A percentile compares a stretch with the other conserved stretches of the same genome.
Evolutionary conservation across 2,113 vertebrate genomes (phyloP).

Genomic region (Pelobates fuscus): DNA sequence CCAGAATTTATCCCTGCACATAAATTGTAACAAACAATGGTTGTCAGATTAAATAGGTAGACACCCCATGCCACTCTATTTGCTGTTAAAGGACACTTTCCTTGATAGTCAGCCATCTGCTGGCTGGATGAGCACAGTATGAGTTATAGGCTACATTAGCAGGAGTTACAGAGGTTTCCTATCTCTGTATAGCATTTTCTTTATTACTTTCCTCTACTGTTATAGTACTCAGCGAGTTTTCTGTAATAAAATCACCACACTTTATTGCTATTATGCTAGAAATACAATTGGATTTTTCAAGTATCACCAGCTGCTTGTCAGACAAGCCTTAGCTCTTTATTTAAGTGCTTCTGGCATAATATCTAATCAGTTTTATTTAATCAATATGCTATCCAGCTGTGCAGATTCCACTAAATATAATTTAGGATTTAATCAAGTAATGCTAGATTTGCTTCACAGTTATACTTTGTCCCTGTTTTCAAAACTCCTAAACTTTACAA

Average conservation of each 20-base stretch:
- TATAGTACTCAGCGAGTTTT: conserved; percentile 41
- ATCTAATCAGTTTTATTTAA: conserved; percentile 62
- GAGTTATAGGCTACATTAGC: no score
- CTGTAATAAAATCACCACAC: conserved; percentile 53
- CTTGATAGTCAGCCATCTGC: no score
- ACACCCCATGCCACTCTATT: no score
- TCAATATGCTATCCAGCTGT: conserved; percentile 59
- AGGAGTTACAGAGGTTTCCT: background rate
- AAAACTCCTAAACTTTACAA: conserved; percentile 4
- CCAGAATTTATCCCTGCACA: background rate
- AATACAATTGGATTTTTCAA: conserved; percentile 58
- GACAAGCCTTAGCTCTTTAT: conserved; percentile 56
- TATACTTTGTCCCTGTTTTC: conserved; percentile 45
- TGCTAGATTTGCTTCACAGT: conserved; percentile 43
- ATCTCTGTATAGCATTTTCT: background rate
- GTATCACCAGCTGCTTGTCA: conserved; percentile 52
- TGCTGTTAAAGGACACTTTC: no score
- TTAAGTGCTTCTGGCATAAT: conserved; percentile 52
- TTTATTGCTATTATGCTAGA: conserved; percentile 51
- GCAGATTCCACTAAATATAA: conserved; percentile 54
- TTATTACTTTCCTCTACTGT: background rate
- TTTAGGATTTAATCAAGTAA: conserved; percentile 57
- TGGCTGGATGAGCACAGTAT: no score
- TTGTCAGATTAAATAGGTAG: no score
- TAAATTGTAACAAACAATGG: background rate